Conservation (phyloP, 2,888 invertebrate species). For the Coleophora flavipennella region DNA sequence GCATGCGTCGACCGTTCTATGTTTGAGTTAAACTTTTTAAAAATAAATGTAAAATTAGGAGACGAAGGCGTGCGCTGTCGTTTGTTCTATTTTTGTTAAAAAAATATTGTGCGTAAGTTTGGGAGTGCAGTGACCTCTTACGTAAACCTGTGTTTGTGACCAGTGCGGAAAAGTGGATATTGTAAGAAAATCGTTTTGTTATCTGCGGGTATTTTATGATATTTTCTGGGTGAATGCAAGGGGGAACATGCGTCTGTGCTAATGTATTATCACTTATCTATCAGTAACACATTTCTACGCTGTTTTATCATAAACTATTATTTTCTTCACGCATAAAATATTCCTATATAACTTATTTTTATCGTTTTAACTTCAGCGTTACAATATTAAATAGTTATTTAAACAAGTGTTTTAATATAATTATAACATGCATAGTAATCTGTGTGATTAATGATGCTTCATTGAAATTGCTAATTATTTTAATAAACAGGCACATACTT, state of each 20-base stretch:
- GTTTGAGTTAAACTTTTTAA: constrained; percentile 21
- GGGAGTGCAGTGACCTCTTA: constrained; percentile 57
- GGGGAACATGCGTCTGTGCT: background rate
- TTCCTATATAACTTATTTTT: no score
- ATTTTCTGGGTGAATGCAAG: no score
- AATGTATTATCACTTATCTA: no score
- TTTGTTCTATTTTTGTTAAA: constrained; percentile 40
- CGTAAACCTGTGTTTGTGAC: constrained; percentile 15
- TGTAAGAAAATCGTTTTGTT: constrained; percentile 10
- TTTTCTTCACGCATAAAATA: no score
- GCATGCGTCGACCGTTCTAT: constrained; percentile 30
- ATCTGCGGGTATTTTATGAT: background rate
- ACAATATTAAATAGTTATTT: background rate
- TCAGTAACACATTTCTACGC: no score
- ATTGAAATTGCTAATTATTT: no score
- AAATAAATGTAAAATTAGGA: constrained; percentile 23
- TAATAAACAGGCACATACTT: no score
- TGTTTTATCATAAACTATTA: no score
- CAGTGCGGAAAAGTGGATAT: constrained; percentile 1
- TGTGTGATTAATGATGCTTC: no score
- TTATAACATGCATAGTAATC: no score
- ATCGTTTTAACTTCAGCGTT: no score
- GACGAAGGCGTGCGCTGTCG: constrained; percentile 26
- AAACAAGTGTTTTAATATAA: background rate
- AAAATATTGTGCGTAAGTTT: constrained; percentile 27